Percentiles rank a stretch among this genome's conserved stretches.
Conservation (phyloP, 1,140 invertebrate genomes). For the Eriosoma lanigerum region DNA sequence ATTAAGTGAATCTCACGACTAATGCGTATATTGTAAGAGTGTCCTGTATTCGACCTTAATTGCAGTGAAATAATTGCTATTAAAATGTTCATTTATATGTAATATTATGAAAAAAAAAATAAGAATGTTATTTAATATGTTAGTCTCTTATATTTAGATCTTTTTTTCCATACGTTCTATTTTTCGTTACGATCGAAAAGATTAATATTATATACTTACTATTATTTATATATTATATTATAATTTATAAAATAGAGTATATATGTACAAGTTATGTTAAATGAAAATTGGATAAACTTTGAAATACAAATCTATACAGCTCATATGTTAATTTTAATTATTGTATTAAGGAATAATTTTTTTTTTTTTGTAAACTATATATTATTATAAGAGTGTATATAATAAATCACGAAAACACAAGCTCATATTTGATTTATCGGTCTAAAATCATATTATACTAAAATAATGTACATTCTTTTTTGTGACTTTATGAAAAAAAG, state of each 20-base stretch:
- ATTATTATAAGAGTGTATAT: background rate
- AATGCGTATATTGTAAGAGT: too few species aligned
- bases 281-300: background rate
- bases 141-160: constrained; percentile 17
- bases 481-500: background rate
- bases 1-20: too few species aligned
- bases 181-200: constrained; percentile 26
- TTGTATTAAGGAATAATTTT: constrained; percentile 2
- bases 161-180: constrained; percentile 27
- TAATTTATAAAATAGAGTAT: constrained; percentile 28
- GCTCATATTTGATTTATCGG: constrained; percentile 40
- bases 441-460: constrained; percentile 16
- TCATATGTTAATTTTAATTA: constrained; percentile 31
- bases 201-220: background rate
- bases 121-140: constrained; percentile 28
- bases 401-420: constrained; percentile 33
- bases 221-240: background rate
- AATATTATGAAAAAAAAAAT: background rate
- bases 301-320: constrained; percentile 21
- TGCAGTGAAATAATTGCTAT: background rate
- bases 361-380: constrained; percentile 13
- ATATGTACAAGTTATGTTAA: background rate
- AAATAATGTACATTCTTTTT: constrained; percentile 12
- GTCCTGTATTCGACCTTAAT: too few species aligned
- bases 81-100: constrained; percentile 8